These are phyloP conservation scores for Amblyteles armatorius DNA, from an alignment of 2,888 invertebrate genomes.

Conservation along the genomic window DNA sequence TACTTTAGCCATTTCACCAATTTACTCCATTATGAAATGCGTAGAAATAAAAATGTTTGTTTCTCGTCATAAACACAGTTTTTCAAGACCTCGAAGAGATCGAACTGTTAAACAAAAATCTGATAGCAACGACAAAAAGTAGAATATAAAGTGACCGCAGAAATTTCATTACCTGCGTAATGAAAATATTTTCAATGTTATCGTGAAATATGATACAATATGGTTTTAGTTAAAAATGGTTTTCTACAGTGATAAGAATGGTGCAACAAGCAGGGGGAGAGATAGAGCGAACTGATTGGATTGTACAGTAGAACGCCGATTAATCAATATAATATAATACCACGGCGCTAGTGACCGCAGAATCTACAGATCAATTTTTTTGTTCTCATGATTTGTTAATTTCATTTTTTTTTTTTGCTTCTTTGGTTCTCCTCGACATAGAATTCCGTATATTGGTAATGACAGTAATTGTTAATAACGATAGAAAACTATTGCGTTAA, in stretches of 20 bases:
- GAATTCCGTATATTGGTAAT: too few species aligned
- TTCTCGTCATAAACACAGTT: background rate
- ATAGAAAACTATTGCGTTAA: background rate
- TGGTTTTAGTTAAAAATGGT: background rate
- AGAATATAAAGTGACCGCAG: background rate
- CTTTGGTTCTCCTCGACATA: too few species aligned
- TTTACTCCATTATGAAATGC: background rate
- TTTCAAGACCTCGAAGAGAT: background rate
- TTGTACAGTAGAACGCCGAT: background rate
- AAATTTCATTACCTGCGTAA: background rate
- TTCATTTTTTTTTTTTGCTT: too few species aligned
- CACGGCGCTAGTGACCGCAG: too few species aligned
- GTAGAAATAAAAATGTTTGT: background rate
- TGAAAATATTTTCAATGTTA: background rate
- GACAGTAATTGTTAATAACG: background rate
- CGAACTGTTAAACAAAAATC: background rate
- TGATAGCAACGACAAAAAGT: background rate
- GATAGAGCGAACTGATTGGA: conserved; percentile 34
- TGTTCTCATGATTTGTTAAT: background rate
- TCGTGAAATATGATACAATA: background rate
- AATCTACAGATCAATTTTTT: background rate
- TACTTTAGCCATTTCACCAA: background rate
- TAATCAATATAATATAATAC: too few species aligned
- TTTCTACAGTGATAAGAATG: conserved; percentile 32
- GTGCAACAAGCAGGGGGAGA: conserved; percentile 57